Evolutionary conservation across 2,113 vertebrate species (phyloP), one percentile per base, ranked within the genome.

Genomic region (Euleptes europaea): DNA sequence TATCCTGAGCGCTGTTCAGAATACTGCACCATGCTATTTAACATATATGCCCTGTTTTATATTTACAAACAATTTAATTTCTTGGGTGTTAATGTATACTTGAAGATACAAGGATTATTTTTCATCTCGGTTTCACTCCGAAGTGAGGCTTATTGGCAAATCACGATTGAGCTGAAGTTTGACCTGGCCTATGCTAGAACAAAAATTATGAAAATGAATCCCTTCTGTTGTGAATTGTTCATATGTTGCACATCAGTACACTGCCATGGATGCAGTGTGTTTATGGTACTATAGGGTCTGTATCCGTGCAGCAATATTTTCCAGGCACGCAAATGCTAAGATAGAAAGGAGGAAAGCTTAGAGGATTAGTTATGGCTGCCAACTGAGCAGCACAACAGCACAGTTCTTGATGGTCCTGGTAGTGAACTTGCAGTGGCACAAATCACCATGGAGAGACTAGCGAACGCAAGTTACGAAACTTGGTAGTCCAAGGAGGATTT

Each of bases 1-100:
- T 9, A 73, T 76, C 81, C 83, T 91, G 76, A 1, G 76, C 65
- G 72, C 69, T 35, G 89, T 80, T 77, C 63, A 51, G 69, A 83
- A 84, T 60, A 83, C 60, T 83, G 83, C 73, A 23, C 26, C 12
- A 47, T 80, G 26, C 40, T 65, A 49, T 33, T 31, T 3, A 71
- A n/a, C 73, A 0, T 40, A 79, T 57, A 35, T 79, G 82, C 73
- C 1, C 60, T 38, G 0, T 5, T 71, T 42, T 31, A 73, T 80
- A 14, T 67, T 78, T 28, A 75, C 42, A 49, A 63, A 70, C 75
- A 57, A 21, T 26, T 70, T 71, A 28, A 84, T 26, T 81, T 73
- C 81, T 83, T 80, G 0, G 8, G 0, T 77, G 3, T 3, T 33
- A 5, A 5, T 57, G 13, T 72, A 0, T 2, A 33, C 15, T 12